Evolutionary conservation across 1,140 invertebrate genomes (phyloP), one percentile per base, ranked within the genome.

Genomic region (Fopius arisanus): DNA sequence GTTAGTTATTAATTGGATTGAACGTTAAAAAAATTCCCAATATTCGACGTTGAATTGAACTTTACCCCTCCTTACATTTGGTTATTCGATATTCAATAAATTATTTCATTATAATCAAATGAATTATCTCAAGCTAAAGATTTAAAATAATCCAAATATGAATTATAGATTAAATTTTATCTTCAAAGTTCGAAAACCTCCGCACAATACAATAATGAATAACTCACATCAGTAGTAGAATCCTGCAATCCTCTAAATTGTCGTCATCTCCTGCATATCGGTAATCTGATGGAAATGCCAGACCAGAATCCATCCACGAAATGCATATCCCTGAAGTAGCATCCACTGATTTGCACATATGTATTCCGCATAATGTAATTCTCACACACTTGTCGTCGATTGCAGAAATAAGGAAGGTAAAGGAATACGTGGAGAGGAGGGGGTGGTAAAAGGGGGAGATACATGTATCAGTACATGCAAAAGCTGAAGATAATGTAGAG

Each of bases 191-290:
- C 33, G 12, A 37, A 37, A 37, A 37, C 33, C 33, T 37, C 33
- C 33, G 9, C 33, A 3, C 33, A 37, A 37, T 37, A 7, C 9
- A 37, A 37, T 12, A 29, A 51, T 69, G 10, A 31, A 54, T 54
- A 69, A 65, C n/a, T 16, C 33, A 37, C 33, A 7, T 37, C 33
- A 26, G 43, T 68, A 62, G 59, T 31, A 19, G 3, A 62, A 40
- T n/a, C 71, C 31, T 16, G 66, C 54, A 41, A 77, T 80, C 54
- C 48, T 74, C 70, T 76, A 70, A 77, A 78, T 81, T 81, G 79
- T 80, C 76, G 80, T 75, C 72, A 78, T 29, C 28, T 72, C 69
- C 43, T 19, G n/a, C 7, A 51, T 19, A 21, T 51, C n/a, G 1
- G 19, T 51, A 51, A 37, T 12, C 43, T 21, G 5, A 21, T 12